phyloP scores from a whole-genome alignment of 2,888 invertebrate genomes.

The Periphyllus acericola region DNA sequence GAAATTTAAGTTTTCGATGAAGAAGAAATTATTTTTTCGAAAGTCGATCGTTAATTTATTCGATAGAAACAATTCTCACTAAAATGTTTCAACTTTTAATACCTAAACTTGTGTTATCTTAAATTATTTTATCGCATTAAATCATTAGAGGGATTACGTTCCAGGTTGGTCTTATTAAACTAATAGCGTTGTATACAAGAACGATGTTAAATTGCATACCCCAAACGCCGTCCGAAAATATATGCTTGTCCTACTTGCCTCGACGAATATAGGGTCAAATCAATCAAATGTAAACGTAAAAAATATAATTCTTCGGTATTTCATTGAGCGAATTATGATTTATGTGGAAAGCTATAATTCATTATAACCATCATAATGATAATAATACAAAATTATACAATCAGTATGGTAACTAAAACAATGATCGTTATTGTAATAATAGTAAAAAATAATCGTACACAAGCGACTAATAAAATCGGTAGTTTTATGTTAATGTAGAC shows the following conservation, averaged over 20 bases:
- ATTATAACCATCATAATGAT: neutral
- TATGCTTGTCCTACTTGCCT: neutral
- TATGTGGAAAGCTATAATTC: neutral
- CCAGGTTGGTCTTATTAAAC: no score
- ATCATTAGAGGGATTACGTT: no score
- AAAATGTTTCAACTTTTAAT: no score
- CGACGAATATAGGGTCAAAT: neutral
- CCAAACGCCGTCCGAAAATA: neutral
- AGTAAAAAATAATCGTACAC: neutral
- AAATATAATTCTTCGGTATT: no score
- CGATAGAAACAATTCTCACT: no score
- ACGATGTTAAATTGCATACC: neutral
- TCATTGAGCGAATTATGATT: no score
- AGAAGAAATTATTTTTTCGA: no score
- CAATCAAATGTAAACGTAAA: no score
- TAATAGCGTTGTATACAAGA: neutral
- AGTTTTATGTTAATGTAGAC: conserved; percentile 41
- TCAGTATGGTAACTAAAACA: neutral
- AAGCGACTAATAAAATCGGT: conserved; percentile 19
- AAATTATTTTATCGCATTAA: no score
- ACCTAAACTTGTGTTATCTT: no score
- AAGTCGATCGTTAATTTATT: no score
- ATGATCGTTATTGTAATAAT: conserved; percentile 3
- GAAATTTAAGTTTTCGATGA: no score
- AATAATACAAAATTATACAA: neutral